Percentiles rank a stretch among this genome's conserved stretches.
Evolutionary conservation across 2,113 vertebrate species (phyloP).

Genomic region (Alaudala cheleensis): DNA sequence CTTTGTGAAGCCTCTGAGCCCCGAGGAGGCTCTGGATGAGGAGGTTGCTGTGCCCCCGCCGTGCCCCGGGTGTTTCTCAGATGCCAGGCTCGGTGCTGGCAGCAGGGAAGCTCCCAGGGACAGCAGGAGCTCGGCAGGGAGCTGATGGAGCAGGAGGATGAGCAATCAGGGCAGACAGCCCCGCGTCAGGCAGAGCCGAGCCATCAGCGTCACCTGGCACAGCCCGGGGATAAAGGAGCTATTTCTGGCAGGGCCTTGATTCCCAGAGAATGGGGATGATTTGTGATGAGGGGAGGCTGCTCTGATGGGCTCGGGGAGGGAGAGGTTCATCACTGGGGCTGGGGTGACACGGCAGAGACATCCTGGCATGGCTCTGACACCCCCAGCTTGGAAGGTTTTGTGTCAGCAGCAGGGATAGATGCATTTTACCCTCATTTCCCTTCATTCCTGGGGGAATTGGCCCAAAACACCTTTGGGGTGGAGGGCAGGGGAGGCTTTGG

Average conservation of each 20-base stretch:
- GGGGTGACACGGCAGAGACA: not conserved
- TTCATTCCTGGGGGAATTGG: not conserved
- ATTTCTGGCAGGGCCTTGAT: constrained; percentile 13
- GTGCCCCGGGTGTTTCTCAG: accelerated
- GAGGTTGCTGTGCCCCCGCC: accelerated
- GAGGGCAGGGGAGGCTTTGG: not conserved
- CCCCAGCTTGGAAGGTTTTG: not conserved
- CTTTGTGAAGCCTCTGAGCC: accelerated
- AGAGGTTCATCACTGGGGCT: not conserved
- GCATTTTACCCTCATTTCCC: not conserved
- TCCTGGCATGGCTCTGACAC: accelerated
- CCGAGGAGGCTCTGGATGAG: accelerated
- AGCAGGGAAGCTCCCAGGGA: not conserved
- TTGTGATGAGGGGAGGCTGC: not conserved
- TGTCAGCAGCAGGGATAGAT: not conserved
- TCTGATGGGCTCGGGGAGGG: not conserved
- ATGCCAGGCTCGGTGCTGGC: not conserved
- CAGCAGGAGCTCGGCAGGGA: not conserved
- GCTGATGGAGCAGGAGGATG: constrained; percentile 11
- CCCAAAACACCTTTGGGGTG: not conserved
- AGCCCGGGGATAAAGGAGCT: not conserved
- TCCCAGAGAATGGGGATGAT: not conserved
- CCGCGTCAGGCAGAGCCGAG: not conserved
- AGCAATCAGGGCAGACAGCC: constrained; percentile 13
- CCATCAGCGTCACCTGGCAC: constrained; percentile 3